phyloP scores from a whole-genome alignment of 64 coral and sea anemone species.

The Stylophora pistillata region DNA sequence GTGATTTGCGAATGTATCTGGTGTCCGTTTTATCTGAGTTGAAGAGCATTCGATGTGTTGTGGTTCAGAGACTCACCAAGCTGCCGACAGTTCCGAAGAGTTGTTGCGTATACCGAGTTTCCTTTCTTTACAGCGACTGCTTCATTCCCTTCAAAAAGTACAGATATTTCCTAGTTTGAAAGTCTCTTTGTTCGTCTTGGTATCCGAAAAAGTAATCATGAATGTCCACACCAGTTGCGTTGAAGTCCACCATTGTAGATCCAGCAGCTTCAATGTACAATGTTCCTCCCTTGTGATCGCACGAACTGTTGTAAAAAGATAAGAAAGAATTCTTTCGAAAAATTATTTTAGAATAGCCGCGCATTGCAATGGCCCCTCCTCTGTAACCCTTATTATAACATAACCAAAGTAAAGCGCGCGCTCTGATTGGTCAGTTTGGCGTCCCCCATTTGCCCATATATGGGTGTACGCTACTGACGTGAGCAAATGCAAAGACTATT shows the following conservation, averaged over 20 bases:
- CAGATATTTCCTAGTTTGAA: constrained; percentile 60
- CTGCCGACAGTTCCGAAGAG: constrained; percentile 66
- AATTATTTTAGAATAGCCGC: constrained; percentile 61
- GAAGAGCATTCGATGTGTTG: constrained; percentile 61
- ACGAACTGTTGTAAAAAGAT: constrained; percentile 52
- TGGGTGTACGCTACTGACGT: too few relatives aligned
- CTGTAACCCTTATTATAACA: too few relatives aligned
- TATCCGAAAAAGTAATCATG: constrained; percentile 81
- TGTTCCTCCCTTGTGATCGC: constrained; percentile 76
- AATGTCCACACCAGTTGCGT: constrained; percentile 49
- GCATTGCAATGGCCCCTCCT: constrained; percentile 82
- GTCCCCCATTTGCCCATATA: too few relatives aligned
- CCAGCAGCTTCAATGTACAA: constrained; percentile 65
- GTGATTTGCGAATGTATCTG: too few relatives aligned
- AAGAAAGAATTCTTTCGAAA: constrained; percentile 55
- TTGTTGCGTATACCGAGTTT: constrained; percentile 69
- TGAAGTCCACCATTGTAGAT: constrained; percentile 68
- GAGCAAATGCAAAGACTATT: too few relatives aligned
- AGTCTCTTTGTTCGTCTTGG: constrained; percentile 28
- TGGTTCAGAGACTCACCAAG: constrained; percentile 40
- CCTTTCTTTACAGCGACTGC: constrained; percentile 34
- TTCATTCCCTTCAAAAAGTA: constrained; percentile 68
- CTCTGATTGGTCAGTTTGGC: too few relatives aligned
- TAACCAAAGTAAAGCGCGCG: too few relatives aligned
- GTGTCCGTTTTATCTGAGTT: too few relatives aligned